phyloP scores from a whole-genome alignment of 35 echinoderm and acorn worm genomes.

The Acanthaster planci region DNA sequence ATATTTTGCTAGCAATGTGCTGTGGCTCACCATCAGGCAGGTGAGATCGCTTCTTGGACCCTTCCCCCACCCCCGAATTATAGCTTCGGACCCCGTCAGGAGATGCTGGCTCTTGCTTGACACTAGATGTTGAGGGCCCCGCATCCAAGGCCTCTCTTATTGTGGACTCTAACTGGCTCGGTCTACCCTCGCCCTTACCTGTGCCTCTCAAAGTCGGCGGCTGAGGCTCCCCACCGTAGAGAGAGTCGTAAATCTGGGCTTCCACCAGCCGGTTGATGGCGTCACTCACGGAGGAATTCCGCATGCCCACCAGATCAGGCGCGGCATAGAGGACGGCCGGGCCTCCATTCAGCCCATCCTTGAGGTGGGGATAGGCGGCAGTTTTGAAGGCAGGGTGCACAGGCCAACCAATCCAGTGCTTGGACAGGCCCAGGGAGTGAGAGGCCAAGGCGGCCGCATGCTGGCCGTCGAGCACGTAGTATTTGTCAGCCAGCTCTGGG shows the following conservation, averaged over 20 bases:
- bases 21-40: background rate
- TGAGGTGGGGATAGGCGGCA: slow-evolving; percentile 31
- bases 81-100: slow-evolving; percentile 27
- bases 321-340: slow-evolving; percentile 35
- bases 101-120: slow-evolving; percentile 12
- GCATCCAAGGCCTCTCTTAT: slow-evolving; percentile 15
- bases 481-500: slow-evolving; percentile 18
- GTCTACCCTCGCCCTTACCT: slow-evolving; percentile 15
- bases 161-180: slow-evolving; percentile 6
- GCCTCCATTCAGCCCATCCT: slow-evolving; percentile 38
- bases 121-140: slow-evolving; percentile 7
- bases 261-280: slow-evolving; percentile 92
- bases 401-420: slow-evolving; percentile 81
- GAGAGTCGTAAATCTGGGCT: slow-evolving; percentile 87
- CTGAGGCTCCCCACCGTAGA: slow-evolving; percentile 59
- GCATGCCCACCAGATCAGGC: slow-evolving; percentile 38
- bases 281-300: slow-evolving; percentile 73
- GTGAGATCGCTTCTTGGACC: slow-evolving; percentile 14
- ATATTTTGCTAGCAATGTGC: background rate
- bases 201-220: slow-evolving; percentile 34
- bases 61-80: background rate
- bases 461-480: slow-evolving; percentile 6
- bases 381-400: slow-evolving; percentile 56
- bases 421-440: slow-evolving; percentile 41
- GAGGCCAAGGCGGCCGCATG: slow-evolving; percentile 8